Evolutionary conservation across 1,140 invertebrate genomes (phyloP).

Genomic region (Drosophila santomea): DNA sequence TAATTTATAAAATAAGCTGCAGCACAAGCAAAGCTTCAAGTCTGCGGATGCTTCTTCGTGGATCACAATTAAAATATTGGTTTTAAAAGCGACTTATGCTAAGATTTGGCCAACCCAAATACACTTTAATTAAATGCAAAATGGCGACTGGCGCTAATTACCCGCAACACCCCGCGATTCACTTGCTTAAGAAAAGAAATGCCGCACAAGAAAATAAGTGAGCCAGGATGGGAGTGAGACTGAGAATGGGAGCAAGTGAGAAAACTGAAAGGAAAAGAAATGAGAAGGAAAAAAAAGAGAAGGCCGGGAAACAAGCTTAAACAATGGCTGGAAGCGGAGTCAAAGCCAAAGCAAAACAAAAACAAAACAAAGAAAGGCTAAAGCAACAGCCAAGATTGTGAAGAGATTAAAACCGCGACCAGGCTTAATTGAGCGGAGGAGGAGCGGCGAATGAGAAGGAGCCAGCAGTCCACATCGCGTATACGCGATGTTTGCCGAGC

Average conservation of each 20-base stretch:
- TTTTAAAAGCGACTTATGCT: conserved; percentile 57
- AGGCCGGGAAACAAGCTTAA: conserved; percentile 42
- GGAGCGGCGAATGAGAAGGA: background rate
- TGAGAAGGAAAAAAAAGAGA: conserved; percentile 7
- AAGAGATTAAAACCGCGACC: conserved; percentile 69
- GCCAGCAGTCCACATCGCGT: conserved; percentile 27
- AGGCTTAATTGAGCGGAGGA: conserved; percentile 69
- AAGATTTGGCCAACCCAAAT: conserved; percentile 48
- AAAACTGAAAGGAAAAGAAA: background rate
- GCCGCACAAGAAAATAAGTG: conserved; percentile 23
- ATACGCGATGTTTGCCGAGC: conserved; percentile 54
- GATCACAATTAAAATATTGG: conserved; percentile 74
- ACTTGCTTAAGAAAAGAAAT: conserved; percentile 33
- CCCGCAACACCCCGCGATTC: conserved; percentile 15
- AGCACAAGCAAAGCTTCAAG: conserved; percentile 17
- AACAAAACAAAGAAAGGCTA: conserved; percentile 51
- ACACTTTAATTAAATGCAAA: conserved; percentile 71
- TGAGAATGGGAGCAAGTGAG: background rate
- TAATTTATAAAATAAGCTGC: conserved; percentile 73
- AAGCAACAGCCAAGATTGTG: conserved; percentile 44
- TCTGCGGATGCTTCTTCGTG: conserved; percentile 1
- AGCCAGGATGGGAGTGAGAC: background rate
- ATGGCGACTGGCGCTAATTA: conserved; percentile 71
- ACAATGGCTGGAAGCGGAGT: conserved; percentile 53
- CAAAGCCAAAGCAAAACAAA: conserved; percentile 28